Conservation (phyloP, 37 sponge, comb jelly and placozoan species). For the Trichoplax adhaerens region DNA sequence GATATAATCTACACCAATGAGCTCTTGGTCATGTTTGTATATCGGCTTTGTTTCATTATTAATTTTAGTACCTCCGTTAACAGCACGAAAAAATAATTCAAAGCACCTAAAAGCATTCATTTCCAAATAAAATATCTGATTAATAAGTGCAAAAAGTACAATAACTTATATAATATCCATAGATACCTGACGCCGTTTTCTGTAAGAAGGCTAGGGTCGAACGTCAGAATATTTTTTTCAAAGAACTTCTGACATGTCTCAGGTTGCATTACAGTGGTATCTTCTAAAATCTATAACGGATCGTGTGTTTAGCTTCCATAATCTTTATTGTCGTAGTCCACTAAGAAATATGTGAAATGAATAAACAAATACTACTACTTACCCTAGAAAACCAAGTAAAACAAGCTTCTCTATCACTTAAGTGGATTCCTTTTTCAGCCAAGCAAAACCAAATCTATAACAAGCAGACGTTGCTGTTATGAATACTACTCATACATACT, state of each 20-base stretch:
- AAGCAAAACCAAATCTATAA: constrained; percentile 61
- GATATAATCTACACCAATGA: constrained; percentile 72
- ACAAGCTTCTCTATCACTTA: constrained; percentile 57
- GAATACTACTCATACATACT: no score
- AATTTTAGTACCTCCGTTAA: constrained; percentile 21
- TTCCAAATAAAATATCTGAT: no score
- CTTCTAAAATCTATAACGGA: constrained; percentile 45
- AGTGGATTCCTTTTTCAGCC: constrained; percentile 46
- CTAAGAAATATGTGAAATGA: not conserved
- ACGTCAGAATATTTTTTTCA: constrained; percentile 51
- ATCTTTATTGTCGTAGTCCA: not conserved
- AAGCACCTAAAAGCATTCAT: constrained; percentile 37
- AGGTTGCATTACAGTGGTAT: constrained; percentile 76
- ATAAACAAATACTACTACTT: not conserved
- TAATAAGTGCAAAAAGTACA: not conserved
- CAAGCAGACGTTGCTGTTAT: not conserved
- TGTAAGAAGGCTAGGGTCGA: constrained; percentile 49
- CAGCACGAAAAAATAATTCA: constrained; percentile 66
- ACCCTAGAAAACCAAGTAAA: constrained; percentile 87
- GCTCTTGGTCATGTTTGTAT: constrained; percentile 26
- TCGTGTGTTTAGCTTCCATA: not conserved
- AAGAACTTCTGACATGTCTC: constrained; percentile 53
- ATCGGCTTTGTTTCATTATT: no score
- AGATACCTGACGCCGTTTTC: constrained; percentile 64
- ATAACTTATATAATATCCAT: not conserved